Percentiles rank a stretch among this genome's conserved stretches.
phyloP scores from a whole-genome alignment of 2,888 invertebrate species.

The Tetranychus piercei region DNA sequence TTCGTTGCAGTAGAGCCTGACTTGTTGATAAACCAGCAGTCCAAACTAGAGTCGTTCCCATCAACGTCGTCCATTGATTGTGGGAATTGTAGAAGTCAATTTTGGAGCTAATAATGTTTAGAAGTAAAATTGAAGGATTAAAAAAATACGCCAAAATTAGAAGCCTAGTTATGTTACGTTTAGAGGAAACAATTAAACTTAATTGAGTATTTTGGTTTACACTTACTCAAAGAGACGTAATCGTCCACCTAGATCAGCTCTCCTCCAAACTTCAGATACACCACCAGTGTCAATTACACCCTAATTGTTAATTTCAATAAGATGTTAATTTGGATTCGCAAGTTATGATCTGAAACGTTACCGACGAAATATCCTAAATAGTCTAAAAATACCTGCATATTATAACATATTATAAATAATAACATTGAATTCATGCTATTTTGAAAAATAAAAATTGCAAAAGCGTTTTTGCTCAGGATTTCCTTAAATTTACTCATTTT shows the following conservation, averaged over 20 bases:
- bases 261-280: slow-evolving; percentile 2
- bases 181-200: background rate
- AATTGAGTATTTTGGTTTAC: background rate
- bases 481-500: too few species aligned
- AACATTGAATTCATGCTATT: too few species aligned
- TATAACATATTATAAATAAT: too few species aligned
- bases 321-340: too few species aligned
- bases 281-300: slow-evolving; percentile 5
- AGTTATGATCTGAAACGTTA: too few species aligned
- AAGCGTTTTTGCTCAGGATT: too few species aligned
- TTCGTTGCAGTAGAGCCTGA: slow-evolving; percentile 11
- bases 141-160: background rate
- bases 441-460: too few species aligned
- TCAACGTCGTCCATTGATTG: background rate
- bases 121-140: background rate
- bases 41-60: slow-evolving; percentile 4
- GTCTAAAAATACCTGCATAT: too few species aligned
- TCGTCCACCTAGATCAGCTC: slow-evolving; percentile 6
- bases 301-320: background rate
- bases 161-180: background rate
- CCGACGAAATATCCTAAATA: too few species aligned
- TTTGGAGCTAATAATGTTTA: background rate
- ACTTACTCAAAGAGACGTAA: background rate
- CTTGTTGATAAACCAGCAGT: slow-evolving; percentile 7
- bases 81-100: slow-evolving; percentile 3